phyloP scores from a whole-genome alignment of 2,797 vertebrate genomes.

The Pteropus rufus region DNA sequence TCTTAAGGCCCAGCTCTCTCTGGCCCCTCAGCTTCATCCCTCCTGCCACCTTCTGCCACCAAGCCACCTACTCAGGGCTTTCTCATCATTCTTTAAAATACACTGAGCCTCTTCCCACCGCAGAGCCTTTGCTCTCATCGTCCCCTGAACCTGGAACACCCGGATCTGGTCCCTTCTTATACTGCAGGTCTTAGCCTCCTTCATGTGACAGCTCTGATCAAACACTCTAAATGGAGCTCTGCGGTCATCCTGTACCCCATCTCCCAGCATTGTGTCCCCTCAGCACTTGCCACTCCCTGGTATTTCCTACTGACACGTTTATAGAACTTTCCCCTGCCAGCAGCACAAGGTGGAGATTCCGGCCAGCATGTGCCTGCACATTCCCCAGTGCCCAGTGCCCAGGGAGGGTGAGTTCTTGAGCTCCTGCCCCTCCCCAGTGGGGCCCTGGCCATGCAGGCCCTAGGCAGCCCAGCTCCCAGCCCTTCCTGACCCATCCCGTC shows the following conservation, averaged over 20 bases:
- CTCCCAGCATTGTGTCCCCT: background rate
- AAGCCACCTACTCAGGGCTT: fast-evolving
- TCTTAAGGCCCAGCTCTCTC: fast-evolving
- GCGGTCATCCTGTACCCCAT: background rate
- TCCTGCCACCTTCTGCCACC: background rate
- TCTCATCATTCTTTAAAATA: background rate
- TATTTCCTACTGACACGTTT: background rate
- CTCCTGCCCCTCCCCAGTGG: background rate
- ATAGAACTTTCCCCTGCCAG: background rate
- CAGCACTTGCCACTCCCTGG: background rate
- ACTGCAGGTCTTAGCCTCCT: background rate
- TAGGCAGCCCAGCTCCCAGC: background rate
- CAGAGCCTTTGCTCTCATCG: background rate
- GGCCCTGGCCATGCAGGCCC: background rate
- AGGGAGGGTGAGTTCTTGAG: background rate
- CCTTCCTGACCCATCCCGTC: background rate
- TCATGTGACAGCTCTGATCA: background rate
- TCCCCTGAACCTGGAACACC: background rate
- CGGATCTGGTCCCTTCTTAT: background rate
- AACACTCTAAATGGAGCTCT: background rate
- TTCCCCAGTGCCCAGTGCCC: background rate
- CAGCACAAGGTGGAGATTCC: background rate
- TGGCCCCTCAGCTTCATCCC: fast-evolving
- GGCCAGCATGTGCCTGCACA: fast-evolving
- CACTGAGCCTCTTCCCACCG: background rate